These are phyloP conservation scores for Acanthis flammea DNA, from an alignment of 2,797 vertebrate species.

Conservation along the genomic window DNA sequence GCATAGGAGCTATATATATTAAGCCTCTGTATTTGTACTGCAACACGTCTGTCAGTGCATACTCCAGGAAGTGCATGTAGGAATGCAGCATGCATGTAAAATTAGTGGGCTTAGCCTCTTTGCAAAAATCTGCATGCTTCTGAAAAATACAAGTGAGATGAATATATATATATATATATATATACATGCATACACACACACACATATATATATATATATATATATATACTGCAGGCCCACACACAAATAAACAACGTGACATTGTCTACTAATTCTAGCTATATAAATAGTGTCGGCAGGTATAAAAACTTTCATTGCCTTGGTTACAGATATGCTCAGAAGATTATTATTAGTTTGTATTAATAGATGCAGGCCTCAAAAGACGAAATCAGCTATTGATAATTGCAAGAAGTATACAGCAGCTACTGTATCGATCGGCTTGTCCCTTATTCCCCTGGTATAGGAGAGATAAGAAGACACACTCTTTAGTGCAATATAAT, in stretches of 20 bases:
- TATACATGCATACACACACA: too few species aligned
- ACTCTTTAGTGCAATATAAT: conserved; percentile 99
- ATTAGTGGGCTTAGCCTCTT: neutral
- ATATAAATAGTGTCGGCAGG: conserved; percentile 8
- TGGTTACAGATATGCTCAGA: conserved; percentile 77
- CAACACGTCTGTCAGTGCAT: neutral
- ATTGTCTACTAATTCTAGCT: neutral
- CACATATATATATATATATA: too few species aligned
- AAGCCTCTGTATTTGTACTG: neutral
- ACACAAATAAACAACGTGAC: neutral
- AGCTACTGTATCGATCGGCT: conserved; percentile 97
- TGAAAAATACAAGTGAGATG: neutral
- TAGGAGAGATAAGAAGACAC: conserved; percentile 98
- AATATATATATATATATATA: neutral
- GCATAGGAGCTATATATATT: neutral
- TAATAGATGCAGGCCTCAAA: conserved; percentile 96
- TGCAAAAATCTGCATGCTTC: neutral
- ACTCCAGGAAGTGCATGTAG: neutral
- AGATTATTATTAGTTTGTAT: conserved; percentile 95
- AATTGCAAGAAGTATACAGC: conserved; percentile 97
- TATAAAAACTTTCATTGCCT: conserved; percentile 60
- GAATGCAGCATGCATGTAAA: neutral
- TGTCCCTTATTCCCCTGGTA: conserved; percentile 98
- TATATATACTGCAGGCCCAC: too few species aligned
- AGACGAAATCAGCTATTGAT: conserved; percentile 99